These are phyloP conservation scores for Toxotes lorentzi DNA, from an alignment of 2,797 vertebrate species.

Conservation along the genomic window DNA sequence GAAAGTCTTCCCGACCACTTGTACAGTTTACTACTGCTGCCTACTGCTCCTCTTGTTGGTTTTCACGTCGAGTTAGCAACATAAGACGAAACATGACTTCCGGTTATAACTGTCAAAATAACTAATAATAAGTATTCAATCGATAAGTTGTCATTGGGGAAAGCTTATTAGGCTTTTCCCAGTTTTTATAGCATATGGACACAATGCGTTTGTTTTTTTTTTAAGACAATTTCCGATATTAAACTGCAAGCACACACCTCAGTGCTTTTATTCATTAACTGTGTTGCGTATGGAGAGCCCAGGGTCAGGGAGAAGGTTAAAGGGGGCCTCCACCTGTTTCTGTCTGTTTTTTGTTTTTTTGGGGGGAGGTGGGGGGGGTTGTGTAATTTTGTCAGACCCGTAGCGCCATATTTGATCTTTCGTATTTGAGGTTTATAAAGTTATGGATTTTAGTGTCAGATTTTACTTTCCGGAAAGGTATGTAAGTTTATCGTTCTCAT, in stretches of 20 bases:
- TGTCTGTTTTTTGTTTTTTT: accelerated
- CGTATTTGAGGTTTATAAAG: neutral
- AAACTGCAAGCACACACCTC: neutral
- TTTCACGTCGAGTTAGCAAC: neutral
- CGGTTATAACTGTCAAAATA: constrained; percentile 49
- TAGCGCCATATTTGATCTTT: neutral
- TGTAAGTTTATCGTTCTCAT: neutral
- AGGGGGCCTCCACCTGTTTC: neutral
- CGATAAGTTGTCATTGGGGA: neutral
- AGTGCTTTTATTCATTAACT: neutral
- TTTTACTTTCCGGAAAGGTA: neutral
- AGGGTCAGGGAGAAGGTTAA: neutral
- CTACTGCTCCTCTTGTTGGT: neutral
- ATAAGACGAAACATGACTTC: constrained; percentile 1
- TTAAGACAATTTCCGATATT: too few relatives aligned
- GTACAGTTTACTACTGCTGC: too few relatives aligned
- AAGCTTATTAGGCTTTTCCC: neutral
- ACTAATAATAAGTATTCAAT: accelerated
- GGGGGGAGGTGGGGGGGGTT: too few relatives aligned
- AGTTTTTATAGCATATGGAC: neutral
- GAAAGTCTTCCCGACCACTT: neutral
- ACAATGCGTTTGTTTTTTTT: too few relatives aligned
- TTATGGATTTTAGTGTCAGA: neutral
- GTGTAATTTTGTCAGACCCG: neutral
- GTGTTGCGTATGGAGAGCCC: neutral